Evolutionary conservation across 2,797 vertebrate genomes (phyloP).

Genomic region (Typhlichthys eigenmanni): DNA sequence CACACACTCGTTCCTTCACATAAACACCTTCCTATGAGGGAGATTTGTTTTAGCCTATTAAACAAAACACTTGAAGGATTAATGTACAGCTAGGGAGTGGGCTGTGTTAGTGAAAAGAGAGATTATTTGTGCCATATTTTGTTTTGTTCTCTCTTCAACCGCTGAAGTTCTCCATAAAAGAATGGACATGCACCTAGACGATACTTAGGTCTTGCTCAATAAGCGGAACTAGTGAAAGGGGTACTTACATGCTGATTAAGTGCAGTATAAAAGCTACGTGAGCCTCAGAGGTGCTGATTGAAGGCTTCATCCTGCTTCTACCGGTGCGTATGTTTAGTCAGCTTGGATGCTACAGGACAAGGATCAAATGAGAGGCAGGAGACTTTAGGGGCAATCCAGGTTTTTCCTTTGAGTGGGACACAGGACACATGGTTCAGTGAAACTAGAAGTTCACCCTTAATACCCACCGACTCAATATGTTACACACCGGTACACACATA

Average conservation of each 20-base stretch:
- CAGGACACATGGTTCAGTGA: constrained; percentile 30
- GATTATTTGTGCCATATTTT: constrained; percentile 70
- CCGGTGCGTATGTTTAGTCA: constrained; percentile 31
- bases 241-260: constrained; percentile 48
- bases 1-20: constrained; percentile 60
- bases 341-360: constrained; percentile 45
- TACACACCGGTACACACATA: too few species aligned
- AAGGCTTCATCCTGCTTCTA: constrained; percentile 43
- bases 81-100: constrained; percentile 31
- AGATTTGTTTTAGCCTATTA: constrained; percentile 73
- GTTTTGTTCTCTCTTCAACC: constrained; percentile 67
- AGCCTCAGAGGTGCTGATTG: constrained; percentile 26
- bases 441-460: background rate
- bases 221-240: constrained; percentile 63
- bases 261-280: constrained; percentile 26
- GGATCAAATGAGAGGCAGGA: constrained; percentile 37
- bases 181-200: constrained; percentile 47
- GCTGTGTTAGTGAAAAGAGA: constrained; percentile 57
- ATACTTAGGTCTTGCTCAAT: constrained; percentile 54
- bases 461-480: background rate
- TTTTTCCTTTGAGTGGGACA: constrained; percentile 36
- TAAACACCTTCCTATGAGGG: constrained; percentile 64
- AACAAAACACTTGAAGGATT: constrained; percentile 72
- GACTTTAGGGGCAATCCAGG: constrained; percentile 29
- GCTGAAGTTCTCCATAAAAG: constrained; percentile 48